Base-by-base conservation (phyloP, 23 tunicate genomes). In the Ciona savignyi region DNA sequence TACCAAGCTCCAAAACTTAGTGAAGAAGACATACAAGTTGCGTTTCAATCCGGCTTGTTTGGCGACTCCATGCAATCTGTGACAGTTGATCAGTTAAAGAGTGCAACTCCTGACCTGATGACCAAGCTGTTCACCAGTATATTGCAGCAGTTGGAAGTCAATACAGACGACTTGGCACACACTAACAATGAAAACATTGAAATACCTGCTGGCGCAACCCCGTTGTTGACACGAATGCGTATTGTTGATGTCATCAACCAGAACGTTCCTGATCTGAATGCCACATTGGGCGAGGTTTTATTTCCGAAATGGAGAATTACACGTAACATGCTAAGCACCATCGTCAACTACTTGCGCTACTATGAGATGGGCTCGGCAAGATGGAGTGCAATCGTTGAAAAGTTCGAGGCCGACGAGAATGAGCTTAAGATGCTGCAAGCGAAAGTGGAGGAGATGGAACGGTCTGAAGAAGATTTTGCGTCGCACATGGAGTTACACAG, bases 11-110 rank as follows among this genome's bases (percentile, higher is more conserved):
- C 56, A 6, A 9, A 42, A 15, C 15, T 42, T 6, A 42, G 56
- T 42, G 56, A 42, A 6, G 67, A 63, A 63, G 28, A 4, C 22
- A 25, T 63, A 11, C 26, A 25, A 22, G 65, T 31, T 27, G 80
- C 80, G 15, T 3, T 82, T 29, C 75, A 65, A 25, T 2, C 25
- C 25, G 87, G 87, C 1, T 19, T 82, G 1, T 27, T 82, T 33
- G 87, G 87, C 25, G 87, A 82, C 6, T 30, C 66, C 4, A 26
- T 82, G 3, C 24, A 65, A 1, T 75, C 74, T 32, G 61, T 82
- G 0, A 82, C 87, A 9, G 70, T 75, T 30, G 87, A 82, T 21
- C 87, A 82, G 51, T 56, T 82, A n/a, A 82, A 68, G 34, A 62
- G 42, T 32, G 51, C 75, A 0, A 33, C 80, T 9, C 73, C 80